phyloP scores from a whole-genome alignment of 2,113 vertebrate genomes.

The Brachyhypopomus occidentalis region DNA sequence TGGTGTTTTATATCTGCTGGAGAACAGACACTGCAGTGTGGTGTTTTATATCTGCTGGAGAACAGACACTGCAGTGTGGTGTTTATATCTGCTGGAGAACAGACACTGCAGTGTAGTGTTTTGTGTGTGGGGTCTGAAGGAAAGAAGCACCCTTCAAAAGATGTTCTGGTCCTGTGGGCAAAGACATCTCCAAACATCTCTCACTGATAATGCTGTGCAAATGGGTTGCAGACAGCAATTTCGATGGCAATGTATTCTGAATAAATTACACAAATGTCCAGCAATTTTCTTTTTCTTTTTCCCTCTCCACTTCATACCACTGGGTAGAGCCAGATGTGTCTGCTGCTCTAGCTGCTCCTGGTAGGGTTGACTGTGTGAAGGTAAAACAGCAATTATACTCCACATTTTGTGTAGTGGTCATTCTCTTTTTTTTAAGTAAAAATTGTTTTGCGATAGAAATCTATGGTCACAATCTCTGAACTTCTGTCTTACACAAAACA shows the following conservation, averaged over 20 bases:
- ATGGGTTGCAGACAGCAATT: constrained; percentile 76
- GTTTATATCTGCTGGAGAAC: too few relatives aligned
- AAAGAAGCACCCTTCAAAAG: constrained; percentile 21
- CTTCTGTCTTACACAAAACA: background rate
- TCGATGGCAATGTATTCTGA: constrained; percentile 66
- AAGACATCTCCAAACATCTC: constrained; percentile 63
- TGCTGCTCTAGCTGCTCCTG: constrained; percentile 49
- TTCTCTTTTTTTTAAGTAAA: background rate
- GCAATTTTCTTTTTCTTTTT: constrained; percentile 68
- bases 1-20: too few relatives aligned
- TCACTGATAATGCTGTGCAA: constrained; percentile 71
- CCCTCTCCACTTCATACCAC: constrained; percentile 44
- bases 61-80: too few relatives aligned
- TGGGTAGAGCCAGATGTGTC: constrained; percentile 68
- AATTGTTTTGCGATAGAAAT: background rate
- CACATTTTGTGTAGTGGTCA: background rate
- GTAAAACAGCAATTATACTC: constrained; percentile 21
- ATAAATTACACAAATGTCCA: constrained; percentile 77
- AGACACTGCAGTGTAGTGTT: too few relatives aligned
- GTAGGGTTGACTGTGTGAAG: constrained; percentile 5
- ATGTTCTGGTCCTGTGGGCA: constrained; percentile 9
- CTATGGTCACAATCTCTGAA: background rate
- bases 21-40: too few relatives aligned
- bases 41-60: too few relatives aligned
- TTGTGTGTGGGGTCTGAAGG: background rate